Base-by-base conservation (phyloP, 2,888 invertebrate genomes). In the Marronus borbonicus region DNA sequence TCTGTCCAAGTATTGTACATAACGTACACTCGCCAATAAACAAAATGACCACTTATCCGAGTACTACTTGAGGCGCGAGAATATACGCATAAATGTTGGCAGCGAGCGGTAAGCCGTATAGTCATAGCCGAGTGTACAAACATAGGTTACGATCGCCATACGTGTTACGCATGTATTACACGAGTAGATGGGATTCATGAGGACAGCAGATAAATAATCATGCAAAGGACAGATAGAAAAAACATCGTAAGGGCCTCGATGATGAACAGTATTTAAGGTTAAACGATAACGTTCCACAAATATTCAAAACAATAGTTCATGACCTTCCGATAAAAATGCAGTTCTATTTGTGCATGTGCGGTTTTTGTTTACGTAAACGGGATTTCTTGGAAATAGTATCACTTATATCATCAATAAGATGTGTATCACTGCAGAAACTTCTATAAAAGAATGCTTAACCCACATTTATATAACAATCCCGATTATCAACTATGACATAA, bases 251-350 rank as follows among this genome's bases (percentile, higher is more conserved):
- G 20, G 60, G 24, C 17, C 12, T 24, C 12, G 12, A 60, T 3
- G 24, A 60, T 28, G 28, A 60, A 60, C 12, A 24, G 28, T 60
- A 20, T 60, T 60, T 20, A 28, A 20, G 60, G 60, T 60, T 24
- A 60, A 28, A 28, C 20, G 24, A 60, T 60, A 60, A 60, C 20
- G 24, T 28, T 28, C 20, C 7, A 36, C 31, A 36, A 36, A 36
- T 5, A 60, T 12, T 60, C 24, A 60, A 60, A 60, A 60, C 60
- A 60, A 60, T 24, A 60, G 20, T 20, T 17, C 20, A 60, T 60
- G 20, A 60, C 60, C 60, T 20, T 60, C 60, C 20, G 69, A 69
- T 52, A 69, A 69, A 50, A 69, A 50, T 28, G 20, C 49, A 20
- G 17, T 44, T 69, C 28, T 17, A 28, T 49, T n/a, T 8, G 50